A percentile compares a stretch with the other conserved stretches of the same genome.
Conservation (phyloP, 2,888 invertebrate genomes). For the Andrena chrysosceles region DNA sequence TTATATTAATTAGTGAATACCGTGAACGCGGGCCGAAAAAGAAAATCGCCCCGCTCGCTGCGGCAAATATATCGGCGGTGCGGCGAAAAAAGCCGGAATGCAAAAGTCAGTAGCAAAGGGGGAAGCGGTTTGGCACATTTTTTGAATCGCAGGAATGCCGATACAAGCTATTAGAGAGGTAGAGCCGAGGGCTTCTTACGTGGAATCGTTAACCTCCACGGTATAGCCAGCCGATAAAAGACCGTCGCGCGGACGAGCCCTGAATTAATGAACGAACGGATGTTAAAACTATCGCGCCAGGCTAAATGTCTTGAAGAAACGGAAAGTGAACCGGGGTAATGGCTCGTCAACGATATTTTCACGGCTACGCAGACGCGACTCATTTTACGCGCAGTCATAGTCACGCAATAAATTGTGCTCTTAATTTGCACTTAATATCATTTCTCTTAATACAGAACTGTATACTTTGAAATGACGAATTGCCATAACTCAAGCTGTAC, state of each 20-base stretch:
- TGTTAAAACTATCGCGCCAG: slow-evolving; percentile 64
- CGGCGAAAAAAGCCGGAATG: slow-evolving; percentile 60
- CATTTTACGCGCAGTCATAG: slow-evolving; percentile 1
- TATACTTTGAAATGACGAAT: too few species aligned
- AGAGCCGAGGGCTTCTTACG: slow-evolving; percentile 63
- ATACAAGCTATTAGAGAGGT: slow-evolving; percentile 76
- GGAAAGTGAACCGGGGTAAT: slow-evolving; percentile 40
- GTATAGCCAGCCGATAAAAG: slow-evolving; percentile 65
- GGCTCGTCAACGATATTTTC: slow-evolving; percentile 47
- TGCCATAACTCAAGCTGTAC: too few species aligned
- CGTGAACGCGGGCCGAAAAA: slow-evolving; percentile 54
- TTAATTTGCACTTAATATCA: too few species aligned
- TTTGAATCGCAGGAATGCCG: slow-evolving; percentile 72
- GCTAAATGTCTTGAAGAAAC: slow-evolving; percentile 62
- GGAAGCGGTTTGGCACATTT: slow-evolving; percentile 70
- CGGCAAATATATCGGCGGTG: slow-evolving; percentile 45
- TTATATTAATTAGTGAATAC: slow-evolving; percentile 64
- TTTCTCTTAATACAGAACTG: too few species aligned
- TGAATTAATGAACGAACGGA: slow-evolving; percentile 69
- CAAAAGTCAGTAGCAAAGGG: slow-evolving; percentile 50
- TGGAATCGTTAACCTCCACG: slow-evolving; percentile 71
- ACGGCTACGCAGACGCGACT: slow-evolving; percentile 11
- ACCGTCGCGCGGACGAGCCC: slow-evolving; percentile 69
- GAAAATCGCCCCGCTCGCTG: slow-evolving; percentile 43
- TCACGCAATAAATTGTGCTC: too few species aligned